A percentile compares a stretch with the other conserved stretches of the same genome.
These are phyloP conservation scores for Pseudopodoces humilis DNA, from an alignment of 2,113 vertebrate species.

Conservation along the genomic window DNA sequence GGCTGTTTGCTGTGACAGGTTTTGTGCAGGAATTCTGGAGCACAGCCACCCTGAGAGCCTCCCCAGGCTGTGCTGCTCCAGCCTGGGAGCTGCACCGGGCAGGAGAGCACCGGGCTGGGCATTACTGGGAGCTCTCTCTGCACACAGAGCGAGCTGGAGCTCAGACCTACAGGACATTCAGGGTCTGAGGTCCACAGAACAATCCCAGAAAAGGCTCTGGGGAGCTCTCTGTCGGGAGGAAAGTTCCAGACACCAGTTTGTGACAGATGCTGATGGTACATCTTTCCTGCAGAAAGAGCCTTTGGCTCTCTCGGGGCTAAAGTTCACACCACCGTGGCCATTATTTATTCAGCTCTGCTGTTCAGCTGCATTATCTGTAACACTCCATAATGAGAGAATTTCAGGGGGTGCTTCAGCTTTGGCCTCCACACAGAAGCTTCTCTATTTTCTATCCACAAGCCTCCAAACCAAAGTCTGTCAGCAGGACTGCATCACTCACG, in stretches of 20 bases:
- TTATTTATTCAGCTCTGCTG: neutral
- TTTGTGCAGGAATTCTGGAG: neutral
- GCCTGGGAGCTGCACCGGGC: neutral
- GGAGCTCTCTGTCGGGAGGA: neutral
- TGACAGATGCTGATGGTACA: neutral
- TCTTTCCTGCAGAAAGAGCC: neutral
- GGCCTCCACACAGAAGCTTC: neutral
- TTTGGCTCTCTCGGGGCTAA: neutral
- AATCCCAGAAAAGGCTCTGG: neutral
- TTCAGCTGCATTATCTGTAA: neutral
- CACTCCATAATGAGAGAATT: neutral
- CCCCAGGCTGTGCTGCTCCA: rapidly evolving
- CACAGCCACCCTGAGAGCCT: neutral
- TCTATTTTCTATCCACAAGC: neutral
- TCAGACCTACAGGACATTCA: neutral
- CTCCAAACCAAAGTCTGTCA: neutral
- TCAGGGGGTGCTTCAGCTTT: neutral
- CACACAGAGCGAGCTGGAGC: neutral
- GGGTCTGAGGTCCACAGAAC: neutral
- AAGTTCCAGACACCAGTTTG: neutral
- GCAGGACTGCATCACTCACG: neutral
- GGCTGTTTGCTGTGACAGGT: neutral
- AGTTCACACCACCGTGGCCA: neutral
- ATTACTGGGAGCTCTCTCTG: neutral
- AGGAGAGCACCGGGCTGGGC: neutral